phyloP scores from a whole-genome alignment of 1,140 invertebrate species.

The Temnothorax longispinosus region DNA sequence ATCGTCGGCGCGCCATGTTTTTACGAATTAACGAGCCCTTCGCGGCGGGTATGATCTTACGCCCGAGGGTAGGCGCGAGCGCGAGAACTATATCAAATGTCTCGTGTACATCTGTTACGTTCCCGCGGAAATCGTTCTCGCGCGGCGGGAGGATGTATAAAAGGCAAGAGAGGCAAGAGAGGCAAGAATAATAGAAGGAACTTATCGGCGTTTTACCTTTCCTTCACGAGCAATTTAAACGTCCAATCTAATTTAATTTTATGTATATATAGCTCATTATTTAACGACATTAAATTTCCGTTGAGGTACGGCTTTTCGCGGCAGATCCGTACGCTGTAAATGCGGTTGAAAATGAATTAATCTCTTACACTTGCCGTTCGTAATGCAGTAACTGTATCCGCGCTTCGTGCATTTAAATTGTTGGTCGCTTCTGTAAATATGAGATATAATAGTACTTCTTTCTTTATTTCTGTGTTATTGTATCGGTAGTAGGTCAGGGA shows the following conservation, averaged over 20 bases:
- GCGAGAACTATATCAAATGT: conserved; percentile 33
- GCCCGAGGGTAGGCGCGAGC: not conserved
- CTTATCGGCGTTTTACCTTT: not conserved
- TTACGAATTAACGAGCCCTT: conserved; percentile 17
- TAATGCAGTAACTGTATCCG: not conserved
- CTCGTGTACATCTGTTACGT: conserved; percentile 9
- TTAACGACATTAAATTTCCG: not conserved
- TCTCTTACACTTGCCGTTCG: not conserved
- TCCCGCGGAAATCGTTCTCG: conserved; percentile 21
- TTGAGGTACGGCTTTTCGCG: not conserved
- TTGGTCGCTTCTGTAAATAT: not conserved
- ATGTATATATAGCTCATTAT: not conserved
- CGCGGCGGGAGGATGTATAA: not conserved
- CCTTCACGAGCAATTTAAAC: conserved; percentile 2
- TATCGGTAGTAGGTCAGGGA: conserved; percentile 37
- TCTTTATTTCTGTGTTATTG: not conserved
- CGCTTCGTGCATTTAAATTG: not conserved
- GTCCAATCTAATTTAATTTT: conserved; percentile 7
- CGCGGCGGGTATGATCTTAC: not conserved
- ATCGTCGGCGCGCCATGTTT: not conserved
- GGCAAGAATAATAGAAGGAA: conserved; percentile 3
- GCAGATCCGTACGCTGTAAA: not conserved
- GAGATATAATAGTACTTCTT: not conserved
- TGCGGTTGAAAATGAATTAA: not conserved
- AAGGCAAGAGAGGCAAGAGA: not conserved